A percentile compares a stretch with the other conserved stretches of the same genome.
phyloP scores from a whole-genome alignment of 2,888 invertebrate genomes.

The Philonicus albiceps region DNA sequence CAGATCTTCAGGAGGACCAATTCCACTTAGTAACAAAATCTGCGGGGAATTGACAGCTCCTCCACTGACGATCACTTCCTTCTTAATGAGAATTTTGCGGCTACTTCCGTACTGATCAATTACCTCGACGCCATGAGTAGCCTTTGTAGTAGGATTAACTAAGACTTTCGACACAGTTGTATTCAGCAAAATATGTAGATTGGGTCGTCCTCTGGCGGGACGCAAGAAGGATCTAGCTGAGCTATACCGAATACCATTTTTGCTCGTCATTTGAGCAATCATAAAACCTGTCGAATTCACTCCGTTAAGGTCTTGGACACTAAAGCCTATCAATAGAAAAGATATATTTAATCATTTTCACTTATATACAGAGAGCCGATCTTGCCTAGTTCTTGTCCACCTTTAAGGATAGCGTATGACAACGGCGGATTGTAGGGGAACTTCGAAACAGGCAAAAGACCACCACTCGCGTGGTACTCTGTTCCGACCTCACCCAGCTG shows the following conservation, averaged over 20 bases:
- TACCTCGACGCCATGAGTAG: slow-evolving; percentile 79
- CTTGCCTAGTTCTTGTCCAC: slow-evolving; percentile 77
- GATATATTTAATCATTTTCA: neutral
- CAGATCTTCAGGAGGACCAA: slow-evolving; percentile 80
- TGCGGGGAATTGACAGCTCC: slow-evolving; percentile 96
- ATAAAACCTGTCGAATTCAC: slow-evolving; percentile 81
- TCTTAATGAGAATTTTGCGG: slow-evolving; percentile 75
- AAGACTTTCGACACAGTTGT: slow-evolving; percentile 80
- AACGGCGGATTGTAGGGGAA: slow-evolving; percentile 88
- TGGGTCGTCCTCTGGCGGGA: slow-evolving; percentile 76
- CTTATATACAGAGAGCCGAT: neutral
- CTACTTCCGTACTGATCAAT: slow-evolving; percentile 63
- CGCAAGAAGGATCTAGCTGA: slow-evolving; percentile 83
- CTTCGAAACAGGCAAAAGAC: slow-evolving; percentile 78
- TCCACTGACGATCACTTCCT: slow-evolving; percentile 79
- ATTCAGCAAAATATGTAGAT: slow-evolving; percentile 84
- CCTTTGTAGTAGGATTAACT: slow-evolving; percentile 76
- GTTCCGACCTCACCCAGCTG: slow-evolving; percentile 74
- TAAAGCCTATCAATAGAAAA: slow-evolving; percentile 69
- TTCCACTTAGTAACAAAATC: slow-evolving; percentile 86
- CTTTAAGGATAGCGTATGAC: slow-evolving; percentile 78
- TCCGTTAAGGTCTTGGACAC: slow-evolving; percentile 82
- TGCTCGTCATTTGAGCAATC: slow-evolving; percentile 87
- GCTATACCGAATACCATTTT: slow-evolving; percentile 85
- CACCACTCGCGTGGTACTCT: slow-evolving; percentile 80